Evolutionary conservation across 2,113 vertebrate genomes (phyloP).

Genomic region (Lophius piscatorius): DNA sequence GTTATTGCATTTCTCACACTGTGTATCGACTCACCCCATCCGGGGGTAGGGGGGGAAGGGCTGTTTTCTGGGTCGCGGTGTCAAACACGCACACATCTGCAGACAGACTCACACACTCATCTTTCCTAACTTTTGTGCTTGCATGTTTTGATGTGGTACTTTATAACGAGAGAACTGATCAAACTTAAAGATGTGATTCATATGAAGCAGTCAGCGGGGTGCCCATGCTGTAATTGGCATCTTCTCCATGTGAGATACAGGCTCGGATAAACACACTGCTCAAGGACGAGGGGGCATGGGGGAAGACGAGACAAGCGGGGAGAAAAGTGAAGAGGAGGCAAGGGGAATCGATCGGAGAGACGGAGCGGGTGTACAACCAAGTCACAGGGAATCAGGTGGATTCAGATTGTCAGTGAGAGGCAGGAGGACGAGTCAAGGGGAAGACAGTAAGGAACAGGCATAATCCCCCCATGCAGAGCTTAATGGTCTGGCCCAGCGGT

Average conservation of each 20-base stretch:
- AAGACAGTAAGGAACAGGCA: conserved; percentile 49
- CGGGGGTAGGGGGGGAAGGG: conserved; percentile 25
- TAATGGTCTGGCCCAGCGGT: conserved; percentile 66
- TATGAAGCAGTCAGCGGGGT: conserved; percentile 7
- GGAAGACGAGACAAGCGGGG: conserved; percentile 44
- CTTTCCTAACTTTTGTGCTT: conserved; percentile 13
- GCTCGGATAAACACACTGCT: conserved; percentile 19
- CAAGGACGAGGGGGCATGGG: conserved; percentile 42
- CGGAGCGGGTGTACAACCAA: conserved; percentile 12
- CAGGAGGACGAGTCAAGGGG: conserved; percentile 44
- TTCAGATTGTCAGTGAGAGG: conserved; percentile 19
- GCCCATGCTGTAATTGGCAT: conserved; percentile 56
- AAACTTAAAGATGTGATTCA: conserved; percentile 35
- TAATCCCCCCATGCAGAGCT: conserved; percentile 62
- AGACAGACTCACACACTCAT: conserved; percentile 11
- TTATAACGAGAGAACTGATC: conserved; percentile 26
- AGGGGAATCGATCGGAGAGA: conserved; percentile 53
- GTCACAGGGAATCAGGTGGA: conserved; percentile 17
- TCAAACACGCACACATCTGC: conserved; percentile 7
- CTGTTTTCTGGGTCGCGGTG: conserved; percentile 29
- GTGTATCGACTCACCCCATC: conserved; percentile 61
- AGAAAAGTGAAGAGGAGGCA: conserved; percentile 34
- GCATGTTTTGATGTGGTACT: conserved; percentile 12
- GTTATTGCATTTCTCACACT: conserved; percentile 68
- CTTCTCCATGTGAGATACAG: conserved; percentile 42